These are phyloP conservation scores for Drosophila malerkotliana DNA, from an alignment of 1,140 invertebrate species.

Conservation along the genomic window DNA sequence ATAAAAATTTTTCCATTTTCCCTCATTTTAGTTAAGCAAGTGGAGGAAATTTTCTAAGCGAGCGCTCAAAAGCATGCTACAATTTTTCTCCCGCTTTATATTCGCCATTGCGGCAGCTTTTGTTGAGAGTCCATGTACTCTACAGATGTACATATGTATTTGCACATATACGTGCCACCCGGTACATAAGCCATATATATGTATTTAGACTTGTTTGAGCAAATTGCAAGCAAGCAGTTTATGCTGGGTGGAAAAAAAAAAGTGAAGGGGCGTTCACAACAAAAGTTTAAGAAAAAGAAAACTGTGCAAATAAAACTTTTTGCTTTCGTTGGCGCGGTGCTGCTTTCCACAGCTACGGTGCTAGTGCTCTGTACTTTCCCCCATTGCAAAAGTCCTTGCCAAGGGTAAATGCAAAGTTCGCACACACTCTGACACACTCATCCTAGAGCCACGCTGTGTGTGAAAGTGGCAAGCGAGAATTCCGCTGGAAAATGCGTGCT, in stretches of 20 bases:
- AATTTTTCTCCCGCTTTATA: constrained; percentile 58
- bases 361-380: constrained; percentile 15
- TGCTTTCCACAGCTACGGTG: background rate
- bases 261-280: constrained; percentile 34
- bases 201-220: constrained; percentile 63
- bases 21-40: constrained; percentile 31
- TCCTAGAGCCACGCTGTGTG: constrained; percentile 1
- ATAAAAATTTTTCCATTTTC: constrained; percentile 71
- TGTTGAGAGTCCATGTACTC: constrained; percentile 28
- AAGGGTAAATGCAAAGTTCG: constrained; percentile 80
- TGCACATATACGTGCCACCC: background rate
- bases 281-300: constrained; percentile 82
- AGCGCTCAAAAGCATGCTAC: constrained; percentile 73
- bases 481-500: constrained; percentile 48
- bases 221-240: constrained; percentile 80
- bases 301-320: constrained; percentile 82
- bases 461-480: constrained; percentile 54
- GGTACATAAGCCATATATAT: constrained; percentile 23
- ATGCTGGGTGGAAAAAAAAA: constrained; percentile 20
- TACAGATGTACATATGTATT: constrained; percentile 22
- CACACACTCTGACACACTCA: constrained; percentile 40
- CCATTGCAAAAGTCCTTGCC: constrained; percentile 74
- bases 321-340: constrained; percentile 59
- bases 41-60: constrained; percentile 60
- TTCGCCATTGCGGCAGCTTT: constrained; percentile 52